Evolutionary conservation across 2,113 vertebrate species (phyloP), one percentile per base, ranked within the genome.

Genomic region (Heterotilapia buettikoferi): DNA sequence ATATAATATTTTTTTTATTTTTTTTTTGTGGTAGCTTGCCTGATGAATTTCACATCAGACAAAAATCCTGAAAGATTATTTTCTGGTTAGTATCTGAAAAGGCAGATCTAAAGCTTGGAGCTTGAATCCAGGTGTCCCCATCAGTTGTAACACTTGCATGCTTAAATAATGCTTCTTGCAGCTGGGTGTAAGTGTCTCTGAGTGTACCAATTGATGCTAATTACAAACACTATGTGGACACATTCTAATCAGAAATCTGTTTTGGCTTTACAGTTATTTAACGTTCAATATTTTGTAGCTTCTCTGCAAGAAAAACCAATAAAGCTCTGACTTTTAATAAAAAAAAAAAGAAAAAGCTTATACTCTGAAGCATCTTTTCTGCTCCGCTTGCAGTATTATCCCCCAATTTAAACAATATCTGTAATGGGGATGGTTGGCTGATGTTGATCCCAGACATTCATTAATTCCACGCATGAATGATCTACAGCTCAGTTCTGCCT

Each of bases 381-480:
- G 36, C 38, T 85, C 63, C 21, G 10, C 18, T 68, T 50, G 26
- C 38, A 82, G 26, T 12, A 80, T 79, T 47, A 71, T 14, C 40
- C 29, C 29, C 43, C 83, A 59, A 84, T 63, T 81, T 38, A 81
- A 86, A 86, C 66, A 43, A 53, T 52, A 8, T 61, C 31, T 86
- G 47, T 26, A 84, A 36, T 78, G 24, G 31, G 6, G 76, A n/a
- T 56, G 54, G 57, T 63, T 54, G 12, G 53, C 63, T 54, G 33
- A 78, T 91, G 54, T 66, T 43, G 80, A 90, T 83, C 26, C 66
- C 43, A 87, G 38, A 87, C 29, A 6, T 89, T 85, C 57, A 86
- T 83, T 92, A 91, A 91, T 92, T 89, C 84, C 68, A 90, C 11
- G 79, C 86, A 86, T 82, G 73, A 82, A 9, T 79, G 82, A 84